A percentile compares a stretch with the other conserved stretches of the same genome.
Conservation (phyloP, 2,888 invertebrate genomes). For the Teleiodes luculella region DNA sequence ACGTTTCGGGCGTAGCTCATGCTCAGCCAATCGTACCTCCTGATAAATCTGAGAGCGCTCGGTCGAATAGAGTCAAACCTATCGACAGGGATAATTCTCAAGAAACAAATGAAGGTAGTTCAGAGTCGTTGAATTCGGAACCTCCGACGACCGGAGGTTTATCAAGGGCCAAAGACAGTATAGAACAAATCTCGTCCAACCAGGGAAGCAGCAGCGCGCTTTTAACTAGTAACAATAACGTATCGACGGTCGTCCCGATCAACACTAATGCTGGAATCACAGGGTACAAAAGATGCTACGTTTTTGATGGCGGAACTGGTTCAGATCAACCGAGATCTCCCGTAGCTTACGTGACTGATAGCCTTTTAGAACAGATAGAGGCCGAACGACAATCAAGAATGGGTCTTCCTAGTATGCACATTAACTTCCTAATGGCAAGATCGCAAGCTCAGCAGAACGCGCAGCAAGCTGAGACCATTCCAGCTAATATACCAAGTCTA, state of each 20-base stretch:
- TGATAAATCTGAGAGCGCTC: constrained; percentile 52
- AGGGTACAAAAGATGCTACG: constrained; percentile 66
- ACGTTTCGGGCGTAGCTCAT: constrained; percentile 77
- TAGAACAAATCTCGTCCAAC: constrained; percentile 71
- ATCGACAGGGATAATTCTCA: constrained; percentile 58
- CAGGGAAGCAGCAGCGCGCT: constrained; percentile 75
- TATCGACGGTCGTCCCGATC: constrained; percentile 67
- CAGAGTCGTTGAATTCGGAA: constrained; percentile 70
- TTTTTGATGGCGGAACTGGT: constrained; percentile 67
- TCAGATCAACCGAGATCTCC: constrained; percentile 67
- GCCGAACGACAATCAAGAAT: constrained; percentile 68
- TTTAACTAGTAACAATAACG: constrained; percentile 66
- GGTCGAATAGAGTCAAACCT: constrained; percentile 48
- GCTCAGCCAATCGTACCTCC: constrained; percentile 59
- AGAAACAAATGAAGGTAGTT: constrained; percentile 70
- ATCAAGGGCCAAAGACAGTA: constrained; percentile 58
- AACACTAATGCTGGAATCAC: constrained; percentile 46
- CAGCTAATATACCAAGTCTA: constrained; percentile 58
- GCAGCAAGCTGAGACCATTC: constrained; percentile 46
- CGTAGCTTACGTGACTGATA: constrained; percentile 70
- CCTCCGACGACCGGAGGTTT: constrained; percentile 60
- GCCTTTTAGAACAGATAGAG: constrained; percentile 70
- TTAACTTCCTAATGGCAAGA: constrained; percentile 66
- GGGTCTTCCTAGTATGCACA: constrained; percentile 73
- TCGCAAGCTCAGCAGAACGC: constrained; percentile 53